A percentile compares a stretch with the other conserved stretches of the same genome.
Evolutionary conservation across 2,113 vertebrate genomes (phyloP).

Genomic region (Xenus cinereus): DNA sequence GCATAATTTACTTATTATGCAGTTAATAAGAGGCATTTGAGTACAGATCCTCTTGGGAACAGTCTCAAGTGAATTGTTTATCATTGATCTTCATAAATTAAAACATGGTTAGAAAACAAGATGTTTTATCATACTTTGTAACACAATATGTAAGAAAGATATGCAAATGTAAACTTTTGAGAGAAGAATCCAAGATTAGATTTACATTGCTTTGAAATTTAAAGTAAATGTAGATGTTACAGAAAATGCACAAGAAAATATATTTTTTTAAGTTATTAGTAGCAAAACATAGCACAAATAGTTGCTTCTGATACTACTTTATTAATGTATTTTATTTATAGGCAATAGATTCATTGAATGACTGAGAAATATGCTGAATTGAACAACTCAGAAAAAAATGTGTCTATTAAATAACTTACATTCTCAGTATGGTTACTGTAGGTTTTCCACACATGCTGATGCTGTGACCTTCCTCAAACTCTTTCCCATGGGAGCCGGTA

Average conservation of each 20-base stretch:
- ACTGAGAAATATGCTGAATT: neutral
- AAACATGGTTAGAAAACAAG: slow-evolving; percentile 31
- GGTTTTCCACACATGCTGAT: neutral
- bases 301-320: neutral
- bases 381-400: accelerated
- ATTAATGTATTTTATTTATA: neutral
- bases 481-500: neutral
- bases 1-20: slow-evolving; percentile 75
- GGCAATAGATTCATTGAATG: neutral
- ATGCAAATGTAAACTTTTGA: slow-evolving; percentile 17
- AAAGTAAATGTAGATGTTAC: neutral
- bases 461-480: neutral
- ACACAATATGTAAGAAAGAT: neutral
- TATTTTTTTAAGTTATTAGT: neutral
- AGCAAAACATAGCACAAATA: neutral
- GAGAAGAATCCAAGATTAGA: neutral
- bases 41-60: slow-evolving; percentile 78
- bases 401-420: neutral
- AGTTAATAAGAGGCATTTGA: slow-evolving; percentile 77
- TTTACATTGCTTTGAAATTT: slow-evolving; percentile 2
- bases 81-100: slow-evolving; percentile 77
- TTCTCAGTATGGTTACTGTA: neutral
- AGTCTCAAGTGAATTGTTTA: slow-evolving; percentile 75
- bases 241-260: neutral
- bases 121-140: neutral